These are phyloP conservation scores for Metalampra italica DNA, from an alignment of 2,888 invertebrate species.

Conservation along the genomic window DNA sequence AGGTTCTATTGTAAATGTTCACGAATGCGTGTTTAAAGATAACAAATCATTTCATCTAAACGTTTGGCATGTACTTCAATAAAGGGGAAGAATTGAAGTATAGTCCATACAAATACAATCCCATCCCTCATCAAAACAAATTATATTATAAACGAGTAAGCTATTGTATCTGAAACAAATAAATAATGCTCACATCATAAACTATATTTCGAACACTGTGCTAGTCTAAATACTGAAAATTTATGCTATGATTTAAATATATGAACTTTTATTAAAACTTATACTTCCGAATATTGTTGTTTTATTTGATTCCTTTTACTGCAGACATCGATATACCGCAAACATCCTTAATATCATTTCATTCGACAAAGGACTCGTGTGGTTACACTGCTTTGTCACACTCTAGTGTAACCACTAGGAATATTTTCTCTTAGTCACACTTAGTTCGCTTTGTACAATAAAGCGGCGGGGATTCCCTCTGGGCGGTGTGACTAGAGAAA, in stretches of 20 bases:
- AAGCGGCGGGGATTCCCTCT: no score
- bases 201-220: constrained; percentile 70
- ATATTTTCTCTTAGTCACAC: no score
- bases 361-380: no score
- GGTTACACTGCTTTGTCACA: no score
- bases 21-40: constrained; percentile 23
- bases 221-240: constrained; percentile 69
- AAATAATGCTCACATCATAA: constrained; percentile 70
- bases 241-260: constrained; percentile 74
- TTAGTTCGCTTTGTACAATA: no score
- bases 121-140: constrained; percentile 36
- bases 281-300: constrained; percentile 67
- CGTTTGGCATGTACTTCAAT: constrained; percentile 62
- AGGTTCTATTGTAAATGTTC: constrained; percentile 22
- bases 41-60: constrained; percentile 26
- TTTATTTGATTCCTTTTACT: constrained; percentile 36
- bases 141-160: constrained; percentile 41
- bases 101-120: constrained; percentile 33
- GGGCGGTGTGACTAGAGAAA: no score
- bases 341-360: no score
- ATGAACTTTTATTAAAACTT: constrained; percentile 77
- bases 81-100: constrained; percentile 75
- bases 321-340: no score
- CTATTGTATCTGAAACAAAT: constrained; percentile 46
- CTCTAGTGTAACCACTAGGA: no score